phyloP scores from a whole-genome alignment of 2,113 vertebrate species.

The Felis chaus region DNA sequence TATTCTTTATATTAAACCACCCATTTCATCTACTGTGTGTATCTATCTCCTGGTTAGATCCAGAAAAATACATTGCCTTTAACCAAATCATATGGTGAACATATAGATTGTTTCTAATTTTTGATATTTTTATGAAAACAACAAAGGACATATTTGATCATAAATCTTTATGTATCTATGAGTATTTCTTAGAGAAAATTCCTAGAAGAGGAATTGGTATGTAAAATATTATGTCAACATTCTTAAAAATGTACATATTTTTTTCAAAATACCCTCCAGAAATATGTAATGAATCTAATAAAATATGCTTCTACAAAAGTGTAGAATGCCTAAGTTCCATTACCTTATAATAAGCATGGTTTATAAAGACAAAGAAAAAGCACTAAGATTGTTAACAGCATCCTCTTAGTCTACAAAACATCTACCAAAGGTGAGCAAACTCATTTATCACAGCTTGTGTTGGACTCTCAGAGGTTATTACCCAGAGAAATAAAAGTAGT shows the following conservation, averaged over 20 bases:
- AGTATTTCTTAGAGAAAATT: constrained; percentile 19
- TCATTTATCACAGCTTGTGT: not conserved
- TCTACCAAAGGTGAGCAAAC: not conserved
- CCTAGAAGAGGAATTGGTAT: not conserved
- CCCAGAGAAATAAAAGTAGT: constrained; percentile 8
- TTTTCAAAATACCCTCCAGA: not conserved
- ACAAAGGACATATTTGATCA: not conserved
- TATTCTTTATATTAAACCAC: not conserved
- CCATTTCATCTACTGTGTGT: not conserved
- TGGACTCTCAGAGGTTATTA: constrained; percentile 18
- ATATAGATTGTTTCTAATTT: not conserved
- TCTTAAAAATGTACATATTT: constrained; percentile 16
- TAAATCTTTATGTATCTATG: not conserved
- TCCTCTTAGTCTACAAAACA: not conserved
- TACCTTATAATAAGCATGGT: not conserved
- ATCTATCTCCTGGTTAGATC: not conserved
- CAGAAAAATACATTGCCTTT: not conserved
- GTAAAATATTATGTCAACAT: constrained; percentile 12
- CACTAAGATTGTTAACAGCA: not conserved
- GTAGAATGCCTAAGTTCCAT: not conserved
- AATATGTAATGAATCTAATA: not conserved
- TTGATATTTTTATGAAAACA: not conserved
- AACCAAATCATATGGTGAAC: not conserved
- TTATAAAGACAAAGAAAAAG: not conserved
- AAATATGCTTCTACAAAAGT: constrained; percentile 24